phyloP scores from a whole-genome alignment of 2,888 invertebrate genomes.

The Platerodrilus igneus region DNA sequence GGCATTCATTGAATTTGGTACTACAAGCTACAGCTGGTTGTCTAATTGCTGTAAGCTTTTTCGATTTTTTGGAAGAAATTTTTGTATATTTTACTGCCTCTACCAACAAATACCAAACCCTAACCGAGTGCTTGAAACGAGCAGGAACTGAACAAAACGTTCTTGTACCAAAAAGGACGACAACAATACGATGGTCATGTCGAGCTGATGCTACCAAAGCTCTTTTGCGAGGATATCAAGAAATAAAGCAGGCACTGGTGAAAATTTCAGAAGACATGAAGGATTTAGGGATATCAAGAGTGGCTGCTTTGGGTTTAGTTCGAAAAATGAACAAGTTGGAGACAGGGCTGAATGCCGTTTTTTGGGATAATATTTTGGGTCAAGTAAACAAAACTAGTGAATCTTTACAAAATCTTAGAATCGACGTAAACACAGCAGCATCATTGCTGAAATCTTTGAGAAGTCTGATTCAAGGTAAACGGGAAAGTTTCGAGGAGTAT shows the following conservation, averaged over 20 bases:
- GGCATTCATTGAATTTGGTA: too few species aligned
- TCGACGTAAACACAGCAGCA: too few species aligned
- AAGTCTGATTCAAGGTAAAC: too few species aligned
- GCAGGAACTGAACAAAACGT: conserved; percentile 30
- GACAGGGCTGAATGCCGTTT: conserved; percentile 23
- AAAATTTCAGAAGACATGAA: conserved; percentile 29
- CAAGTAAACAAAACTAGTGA: conserved; percentile 29
- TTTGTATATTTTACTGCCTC: conserved; percentile 30
- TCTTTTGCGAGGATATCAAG: conserved; percentile 27
- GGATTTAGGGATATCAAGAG: conserved; percentile 31
- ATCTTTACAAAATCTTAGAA: conserved; percentile 26
- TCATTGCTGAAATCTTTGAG: too few species aligned
- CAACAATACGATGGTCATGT: conserved; percentile 35
- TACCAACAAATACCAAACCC: conserved; percentile 14
- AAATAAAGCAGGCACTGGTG: conserved; percentile 30
- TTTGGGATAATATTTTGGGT: conserved; percentile 27
- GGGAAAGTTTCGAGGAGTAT: too few species aligned
- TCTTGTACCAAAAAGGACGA: conserved; percentile 28
- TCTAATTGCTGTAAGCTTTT: too few species aligned
- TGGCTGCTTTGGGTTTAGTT: conserved; percentile 24
- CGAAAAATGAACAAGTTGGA: conserved; percentile 28
- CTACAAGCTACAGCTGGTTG: too few species aligned
- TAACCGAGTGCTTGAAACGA: conserved; percentile 28
- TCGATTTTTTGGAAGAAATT: too few species aligned
- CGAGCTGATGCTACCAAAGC: conserved; percentile 32